phyloP scores from a whole-genome alignment of 2,888 invertebrate genomes.

The Antitype chi region DNA sequence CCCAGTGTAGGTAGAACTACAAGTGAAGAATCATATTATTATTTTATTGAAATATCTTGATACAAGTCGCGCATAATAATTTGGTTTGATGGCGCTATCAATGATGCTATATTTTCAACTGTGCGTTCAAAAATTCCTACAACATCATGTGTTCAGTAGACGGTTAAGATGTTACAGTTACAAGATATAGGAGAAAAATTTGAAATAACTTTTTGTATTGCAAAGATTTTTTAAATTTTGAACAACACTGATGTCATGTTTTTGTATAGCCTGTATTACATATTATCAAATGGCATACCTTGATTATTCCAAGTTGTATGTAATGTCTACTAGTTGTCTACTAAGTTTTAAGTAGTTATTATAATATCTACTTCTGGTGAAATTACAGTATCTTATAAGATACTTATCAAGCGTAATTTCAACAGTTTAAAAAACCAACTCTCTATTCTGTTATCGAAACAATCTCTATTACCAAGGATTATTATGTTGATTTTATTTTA shows the following conservation, averaged over 20 bases:
- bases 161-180: background rate
- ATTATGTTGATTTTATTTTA: slow-evolving; percentile 5
- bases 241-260: background rate
- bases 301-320: slow-evolving; percentile 3
- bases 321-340: background rate
- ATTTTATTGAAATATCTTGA: slow-evolving; percentile 3
- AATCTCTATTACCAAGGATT: background rate
- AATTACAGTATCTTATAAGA: too few relatives aligned
- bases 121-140: background rate
- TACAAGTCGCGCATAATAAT: background rate
- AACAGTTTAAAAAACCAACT: background rate
- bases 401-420: background rate
- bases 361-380: background rate
- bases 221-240: slow-evolving; percentile 1
- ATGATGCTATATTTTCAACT: background rate
- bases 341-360: background rate
- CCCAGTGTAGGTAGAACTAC: background rate
- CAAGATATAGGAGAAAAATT: background rate
- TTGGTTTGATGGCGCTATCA: background rate
- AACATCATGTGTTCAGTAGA: background rate
- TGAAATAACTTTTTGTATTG: background rate
- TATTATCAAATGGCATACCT: slow-evolving; percentile 10
- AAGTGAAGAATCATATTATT: background rate
- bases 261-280: background rate
- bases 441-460: background rate